Conservation (phyloP, 2,113 vertebrate genomes). For the Psilopsiagon aymara region DNA sequence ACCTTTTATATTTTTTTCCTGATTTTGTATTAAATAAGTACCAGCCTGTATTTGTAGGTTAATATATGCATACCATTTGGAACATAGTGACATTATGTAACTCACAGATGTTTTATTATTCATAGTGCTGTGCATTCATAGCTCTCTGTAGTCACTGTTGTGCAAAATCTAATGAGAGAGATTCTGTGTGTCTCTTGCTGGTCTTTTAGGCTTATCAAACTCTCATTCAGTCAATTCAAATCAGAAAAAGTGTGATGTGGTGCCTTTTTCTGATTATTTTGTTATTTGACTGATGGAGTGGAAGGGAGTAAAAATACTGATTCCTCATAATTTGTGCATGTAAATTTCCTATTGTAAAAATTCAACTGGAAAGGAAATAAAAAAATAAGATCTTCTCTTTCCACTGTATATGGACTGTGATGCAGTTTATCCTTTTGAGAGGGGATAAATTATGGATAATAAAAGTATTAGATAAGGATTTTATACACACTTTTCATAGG, state of each 20-base stretch:
- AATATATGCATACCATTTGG: slow-evolving; percentile 67
- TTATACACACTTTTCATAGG: background rate
- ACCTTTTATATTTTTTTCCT: background rate
- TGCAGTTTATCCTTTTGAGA: background rate
- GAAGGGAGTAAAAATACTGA: background rate
- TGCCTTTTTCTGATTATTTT: slow-evolving; percentile 11
- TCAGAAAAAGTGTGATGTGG: background rate
- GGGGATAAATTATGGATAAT: background rate
- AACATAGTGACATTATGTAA: slow-evolving; percentile 57
- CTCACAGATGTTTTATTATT: slow-evolving; percentile 73
- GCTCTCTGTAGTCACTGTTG: slow-evolving; percentile 58
- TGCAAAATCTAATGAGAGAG: slow-evolving; percentile 60
- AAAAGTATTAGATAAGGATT: background rate
- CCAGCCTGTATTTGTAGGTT: slow-evolving; percentile 52
- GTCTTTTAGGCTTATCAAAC: slow-evolving; percentile 23
- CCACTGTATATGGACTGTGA: background rate
- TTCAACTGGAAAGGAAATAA: background rate
- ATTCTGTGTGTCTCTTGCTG: slow-evolving; percentile 26
- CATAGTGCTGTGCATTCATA: slow-evolving; percentile 63
- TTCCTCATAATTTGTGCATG: background rate
- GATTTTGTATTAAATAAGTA: slow-evolving; percentile 63
- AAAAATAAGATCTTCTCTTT: background rate
- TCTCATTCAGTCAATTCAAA: slow-evolving; percentile 2
- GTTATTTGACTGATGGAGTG: background rate
- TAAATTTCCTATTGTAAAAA: background rate